These are phyloP conservation scores for Drosophila novamexicana DNA, from an alignment of 1,140 invertebrate species.

Conservation along the genomic window DNA sequence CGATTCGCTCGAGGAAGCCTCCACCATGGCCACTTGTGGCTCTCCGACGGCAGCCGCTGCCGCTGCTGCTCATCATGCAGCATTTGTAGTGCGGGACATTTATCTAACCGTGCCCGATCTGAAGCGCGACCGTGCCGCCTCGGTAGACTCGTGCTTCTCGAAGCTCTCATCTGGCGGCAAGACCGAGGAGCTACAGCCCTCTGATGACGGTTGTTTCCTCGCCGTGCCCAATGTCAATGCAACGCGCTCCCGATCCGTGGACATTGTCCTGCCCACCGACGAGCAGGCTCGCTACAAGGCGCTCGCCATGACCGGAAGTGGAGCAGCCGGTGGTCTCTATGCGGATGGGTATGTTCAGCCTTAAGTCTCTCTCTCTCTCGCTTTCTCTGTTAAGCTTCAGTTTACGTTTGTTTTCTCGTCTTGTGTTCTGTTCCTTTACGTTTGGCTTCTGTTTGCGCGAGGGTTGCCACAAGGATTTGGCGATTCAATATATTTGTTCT, in stretches of 20 bases:
- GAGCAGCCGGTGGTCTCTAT: conserved; percentile 47
- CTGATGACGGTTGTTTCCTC: conserved; percentile 86
- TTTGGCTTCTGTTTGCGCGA: conserved; percentile 3
- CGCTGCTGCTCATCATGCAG: conserved; percentile 44
- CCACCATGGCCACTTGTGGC: conserved; percentile 74
- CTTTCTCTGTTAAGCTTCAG: neutral
- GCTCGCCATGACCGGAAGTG: conserved; percentile 86
- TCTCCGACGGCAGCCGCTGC: conserved; percentile 48
- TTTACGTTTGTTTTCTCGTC: conserved; percentile 31
- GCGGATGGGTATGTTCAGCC: conserved; percentile 70
- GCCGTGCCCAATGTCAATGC: conserved; percentile 89
- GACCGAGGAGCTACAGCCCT: conserved; percentile 88
- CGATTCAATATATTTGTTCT: neutral
- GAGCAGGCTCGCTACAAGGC: conserved; percentile 93
- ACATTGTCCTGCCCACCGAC: conserved; percentile 95
- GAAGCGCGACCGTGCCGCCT: conserved; percentile 92
- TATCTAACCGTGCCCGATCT: conserved; percentile 93
- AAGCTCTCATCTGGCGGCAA: conserved; percentile 89
- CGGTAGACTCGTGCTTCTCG: conserved; percentile 92
- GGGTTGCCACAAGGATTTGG: conserved; percentile 5
- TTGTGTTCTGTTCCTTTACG: conserved; percentile 17
- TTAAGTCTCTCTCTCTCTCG: neutral
- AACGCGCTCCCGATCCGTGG: conserved; percentile 93
- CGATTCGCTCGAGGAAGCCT: conserved; percentile 85
- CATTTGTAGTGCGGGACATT: conserved; percentile 87